These are phyloP conservation scores for Indri indri DNA, from an alignment of 2,113 vertebrate species.

Conservation along the genomic window DNA sequence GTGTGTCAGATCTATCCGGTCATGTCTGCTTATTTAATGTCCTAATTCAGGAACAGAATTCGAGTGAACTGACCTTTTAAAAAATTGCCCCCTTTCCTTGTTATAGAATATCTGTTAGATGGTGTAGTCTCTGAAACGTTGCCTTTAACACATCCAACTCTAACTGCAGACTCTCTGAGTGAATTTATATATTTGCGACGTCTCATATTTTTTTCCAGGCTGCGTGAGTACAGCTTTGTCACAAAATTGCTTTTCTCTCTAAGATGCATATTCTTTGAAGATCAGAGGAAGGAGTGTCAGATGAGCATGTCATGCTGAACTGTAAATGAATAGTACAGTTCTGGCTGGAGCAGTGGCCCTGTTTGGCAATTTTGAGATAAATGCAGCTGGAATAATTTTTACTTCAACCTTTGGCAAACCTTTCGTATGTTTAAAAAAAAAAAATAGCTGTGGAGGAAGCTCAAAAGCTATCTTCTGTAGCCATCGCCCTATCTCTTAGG, in stretches of 20 bases:
- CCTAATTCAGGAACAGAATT: neutral
- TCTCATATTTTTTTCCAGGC: neutral
- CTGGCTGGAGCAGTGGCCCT: neutral
- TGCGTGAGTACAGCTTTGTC: neutral
- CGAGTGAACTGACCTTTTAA: neutral
- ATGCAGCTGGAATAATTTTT: constrained; percentile 50
- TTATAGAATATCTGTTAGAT: neutral
- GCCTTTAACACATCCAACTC: neutral
- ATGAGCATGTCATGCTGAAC: neutral
- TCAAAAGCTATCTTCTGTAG: neutral
- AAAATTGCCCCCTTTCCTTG: neutral
- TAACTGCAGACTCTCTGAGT: neutral
- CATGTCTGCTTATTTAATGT: neutral
- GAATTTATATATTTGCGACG: accelerated
- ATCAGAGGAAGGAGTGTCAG: neutral
- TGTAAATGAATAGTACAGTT: neutral
- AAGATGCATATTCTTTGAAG: neutral
- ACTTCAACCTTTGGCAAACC: constrained; percentile 24
- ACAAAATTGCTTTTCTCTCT: neutral
- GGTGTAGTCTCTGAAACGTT: neutral
- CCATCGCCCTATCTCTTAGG: neutral
- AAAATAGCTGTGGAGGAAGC: neutral
- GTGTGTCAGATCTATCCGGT: neutral
- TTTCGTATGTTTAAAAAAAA: neutral
- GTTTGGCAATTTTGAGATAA: neutral